Evolutionary conservation across 2,888 invertebrate species (phyloP).

Genomic region (Anthrax anthrax): DNA sequence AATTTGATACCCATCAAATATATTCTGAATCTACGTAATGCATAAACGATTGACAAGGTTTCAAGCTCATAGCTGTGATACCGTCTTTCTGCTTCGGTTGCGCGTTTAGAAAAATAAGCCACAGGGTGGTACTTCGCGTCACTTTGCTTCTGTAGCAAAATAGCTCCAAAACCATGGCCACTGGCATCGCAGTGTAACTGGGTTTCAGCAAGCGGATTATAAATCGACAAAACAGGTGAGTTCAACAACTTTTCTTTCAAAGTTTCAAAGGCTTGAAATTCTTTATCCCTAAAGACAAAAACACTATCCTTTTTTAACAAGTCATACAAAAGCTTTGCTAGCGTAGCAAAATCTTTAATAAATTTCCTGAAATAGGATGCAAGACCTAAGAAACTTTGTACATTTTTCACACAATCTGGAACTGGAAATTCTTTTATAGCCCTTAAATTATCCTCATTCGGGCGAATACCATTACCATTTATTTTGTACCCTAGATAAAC

Average conservation of each 20-base stretch:
- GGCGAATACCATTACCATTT: neutral
- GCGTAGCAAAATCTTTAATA: constrained; percentile 13
- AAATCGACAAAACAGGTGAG: constrained; percentile 17
- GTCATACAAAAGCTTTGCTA: constrained; percentile 1
- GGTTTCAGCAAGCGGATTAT: constrained; percentile 13
- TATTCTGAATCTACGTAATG: constrained; percentile 14
- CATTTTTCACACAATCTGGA: constrained; percentile 11
- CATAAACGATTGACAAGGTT: constrained; percentile 15
- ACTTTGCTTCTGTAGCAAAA: constrained; percentile 11
- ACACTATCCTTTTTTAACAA: neutral
- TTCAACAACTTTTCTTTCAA: neutral
- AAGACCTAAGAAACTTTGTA: constrained; percentile 17
- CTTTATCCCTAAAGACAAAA: neutral
- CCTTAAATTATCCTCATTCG: too few species aligned
- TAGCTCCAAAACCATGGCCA: constrained; percentile 13
- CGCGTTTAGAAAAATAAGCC: constrained; percentile 16
- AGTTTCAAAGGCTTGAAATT: neutral
- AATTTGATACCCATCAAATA: constrained; percentile 15
- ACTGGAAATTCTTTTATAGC: constrained; percentile 13
- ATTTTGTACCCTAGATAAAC: neutral
- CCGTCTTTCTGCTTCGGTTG: constrained; percentile 12
- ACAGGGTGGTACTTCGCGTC: constrained; percentile 15
- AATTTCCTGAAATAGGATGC: too few species aligned
- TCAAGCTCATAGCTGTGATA: constrained; percentile 19
- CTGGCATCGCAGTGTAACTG: constrained; percentile 19